Conservation (phyloP, 2,113 vertebrate species). For the Orcinus orca region DNA sequence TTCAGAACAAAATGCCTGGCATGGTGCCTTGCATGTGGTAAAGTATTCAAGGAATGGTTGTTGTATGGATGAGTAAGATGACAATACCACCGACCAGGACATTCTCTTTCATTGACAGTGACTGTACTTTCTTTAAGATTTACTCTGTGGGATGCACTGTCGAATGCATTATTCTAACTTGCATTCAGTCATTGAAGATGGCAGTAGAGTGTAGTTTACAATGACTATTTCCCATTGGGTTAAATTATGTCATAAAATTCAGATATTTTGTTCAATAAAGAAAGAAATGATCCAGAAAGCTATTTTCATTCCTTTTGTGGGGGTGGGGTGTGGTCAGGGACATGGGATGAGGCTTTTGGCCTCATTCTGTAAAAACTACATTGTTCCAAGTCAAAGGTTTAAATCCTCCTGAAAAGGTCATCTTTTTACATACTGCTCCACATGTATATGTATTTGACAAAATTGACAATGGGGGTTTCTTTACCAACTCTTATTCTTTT, state of each 20-base stretch:
- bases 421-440: background rate
- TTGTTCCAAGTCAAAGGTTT: background rate
- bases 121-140: background rate
- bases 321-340: rapidly evolving
- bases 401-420: background rate
- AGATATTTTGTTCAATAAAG: constrained; percentile 10
- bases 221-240: background rate
- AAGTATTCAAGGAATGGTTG: background rate
- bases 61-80: background rate
- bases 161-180: background rate
- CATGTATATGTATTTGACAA: background rate
- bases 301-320: background rate
- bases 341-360: background rate
- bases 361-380: background rate
- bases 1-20: background rate
- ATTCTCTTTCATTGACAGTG: background rate
- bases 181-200: background rate
- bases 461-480: background rate
- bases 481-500: background rate
- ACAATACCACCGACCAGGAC: background rate
- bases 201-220: background rate
- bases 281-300: background rate
- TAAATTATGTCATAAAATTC: constrained; percentile 3
- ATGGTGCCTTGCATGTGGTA: background rate
- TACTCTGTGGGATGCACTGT: background rate